Base-by-base conservation (phyloP, 2,888 invertebrate genomes). In the Dicycla oo region DNA sequence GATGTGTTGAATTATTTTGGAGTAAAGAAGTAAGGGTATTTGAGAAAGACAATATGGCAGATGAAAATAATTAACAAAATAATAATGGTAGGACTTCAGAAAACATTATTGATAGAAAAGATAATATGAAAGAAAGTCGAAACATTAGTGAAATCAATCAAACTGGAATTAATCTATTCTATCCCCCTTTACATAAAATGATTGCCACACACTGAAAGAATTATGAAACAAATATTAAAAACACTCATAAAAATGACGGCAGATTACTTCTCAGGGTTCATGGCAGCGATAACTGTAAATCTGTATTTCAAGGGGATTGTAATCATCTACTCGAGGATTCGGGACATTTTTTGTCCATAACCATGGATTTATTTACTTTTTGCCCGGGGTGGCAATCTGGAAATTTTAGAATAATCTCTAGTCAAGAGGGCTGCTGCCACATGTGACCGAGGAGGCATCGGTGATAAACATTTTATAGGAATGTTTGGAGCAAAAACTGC, bases 401-500 rank as follows among this genome's bases (percentile, higher is more conserved):
- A 94, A 91, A 94, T 94, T 95, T 95, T 93, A 91, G 94, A 94
- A 94, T 94, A 94, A 95, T 95, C 95, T 94, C 89, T 87, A 88
- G 88, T 92, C 91, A 92, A 93, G 94, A 93, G 94, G 93, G 91
- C 89, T 90, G 92, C 86, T 68, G 86, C 89, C 95, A 95, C 95
- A 95, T 95, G 95, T 95, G 95, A 89, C 76, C 89, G 89, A 68
- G 86, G 89, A 68, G 86, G 89, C 82, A 86, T 86, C 90, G 93
- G 93, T 90, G 95, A 96, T 96, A 95, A 96, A 96, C 95, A 96
- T 95, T 96, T 96, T 95, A 96, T 96, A 94, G 94, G 95, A 95
- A 95, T 95, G 93, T 94, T 91, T 88, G 89, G 89, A 90, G 93
- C 95, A 95, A 96, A 96, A 96, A 95, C 93, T 93, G 87, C 88